Evolutionary conservation across 2,888 invertebrate genomes (phyloP).

Genomic region (Gymnocheta viridis): DNA sequence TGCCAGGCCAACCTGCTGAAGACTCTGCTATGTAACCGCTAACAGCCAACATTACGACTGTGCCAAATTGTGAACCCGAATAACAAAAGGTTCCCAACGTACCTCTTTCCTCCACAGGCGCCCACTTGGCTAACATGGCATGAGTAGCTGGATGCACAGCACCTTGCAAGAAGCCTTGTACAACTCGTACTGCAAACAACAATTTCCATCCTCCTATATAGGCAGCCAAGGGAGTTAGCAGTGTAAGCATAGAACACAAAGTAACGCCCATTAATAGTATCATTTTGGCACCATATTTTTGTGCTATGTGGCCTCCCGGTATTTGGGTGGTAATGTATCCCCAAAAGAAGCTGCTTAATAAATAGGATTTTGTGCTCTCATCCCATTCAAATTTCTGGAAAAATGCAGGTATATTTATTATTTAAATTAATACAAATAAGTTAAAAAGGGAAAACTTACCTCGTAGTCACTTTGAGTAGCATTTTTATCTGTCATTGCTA

Average conservation of each 20-base stretch:
- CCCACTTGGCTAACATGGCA: constrained; percentile 87
- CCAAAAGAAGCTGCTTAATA: constrained; percentile 87
- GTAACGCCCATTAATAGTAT: constrained; percentile 84
- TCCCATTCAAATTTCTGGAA: constrained; percentile 85
- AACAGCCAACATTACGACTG: constrained; percentile 87
- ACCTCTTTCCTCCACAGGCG: constrained; percentile 87
- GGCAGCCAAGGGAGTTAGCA: constrained; percentile 87
- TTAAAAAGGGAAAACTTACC: constrained; percentile 80
- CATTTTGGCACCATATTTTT: constrained; percentile 87
- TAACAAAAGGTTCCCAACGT: constrained; percentile 86
- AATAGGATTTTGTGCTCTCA: constrained; percentile 83
- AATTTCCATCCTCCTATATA: constrained; percentile 85
- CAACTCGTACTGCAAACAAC: constrained; percentile 84
- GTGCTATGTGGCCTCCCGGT: constrained; percentile 87
- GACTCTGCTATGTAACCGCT: constrained; percentile 88
- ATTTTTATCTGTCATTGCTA: constrained; percentile 86
- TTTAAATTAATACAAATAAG: too few species aligned
- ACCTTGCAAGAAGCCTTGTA: constrained; percentile 87
- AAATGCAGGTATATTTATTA: too few species aligned
- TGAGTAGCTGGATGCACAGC: constrained; percentile 87
- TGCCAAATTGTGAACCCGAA: constrained; percentile 91
- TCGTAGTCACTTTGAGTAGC: constrained; percentile 80
- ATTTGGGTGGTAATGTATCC: constrained; percentile 86
- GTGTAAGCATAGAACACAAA: constrained; percentile 86
- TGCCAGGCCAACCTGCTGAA: constrained; percentile 88